Evolutionary conservation across 1,140 invertebrate genomes (phyloP).

Genomic region (Lordiphosa stackelbergi): DNA sequence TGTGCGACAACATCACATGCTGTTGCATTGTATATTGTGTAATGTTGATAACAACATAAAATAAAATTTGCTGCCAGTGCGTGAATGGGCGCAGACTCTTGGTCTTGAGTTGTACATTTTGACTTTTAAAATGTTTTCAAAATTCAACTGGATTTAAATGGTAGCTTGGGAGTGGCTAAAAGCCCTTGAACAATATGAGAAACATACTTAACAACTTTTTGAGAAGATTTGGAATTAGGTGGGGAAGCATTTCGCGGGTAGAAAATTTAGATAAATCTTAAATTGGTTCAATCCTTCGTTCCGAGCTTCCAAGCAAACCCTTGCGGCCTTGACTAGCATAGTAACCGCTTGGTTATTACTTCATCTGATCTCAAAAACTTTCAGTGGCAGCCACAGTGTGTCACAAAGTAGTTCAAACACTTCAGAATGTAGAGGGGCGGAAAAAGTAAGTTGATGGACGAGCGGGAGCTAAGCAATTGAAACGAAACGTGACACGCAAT

Average conservation of each 20-base stretch:
- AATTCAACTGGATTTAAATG: slow-evolving; percentile 35
- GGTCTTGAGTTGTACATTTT: slow-evolving; percentile 22
- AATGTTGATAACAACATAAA: slow-evolving; percentile 38
- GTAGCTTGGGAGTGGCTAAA: slow-evolving; percentile 24
- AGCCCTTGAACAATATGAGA: slow-evolving; percentile 1
- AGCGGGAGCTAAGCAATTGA: slow-evolving; percentile 8
- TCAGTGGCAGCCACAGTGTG: neutral
- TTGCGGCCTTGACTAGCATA: too few relatives aligned
- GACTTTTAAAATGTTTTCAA: slow-evolving; percentile 29
- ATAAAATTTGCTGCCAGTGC: slow-evolving; percentile 40
- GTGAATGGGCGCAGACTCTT: slow-evolving; percentile 6
- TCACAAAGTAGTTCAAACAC: slow-evolving; percentile 2
- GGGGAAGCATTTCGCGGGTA: too few relatives aligned
- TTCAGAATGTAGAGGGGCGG: neutral
- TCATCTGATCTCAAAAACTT: too few relatives aligned
- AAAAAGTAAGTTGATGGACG: neutral
- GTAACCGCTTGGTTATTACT: too few relatives aligned
- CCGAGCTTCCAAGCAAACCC: too few relatives aligned
- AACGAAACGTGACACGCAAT: slow-evolving; percentile 15
- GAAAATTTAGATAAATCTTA: too few relatives aligned
- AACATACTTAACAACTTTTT: too few relatives aligned
- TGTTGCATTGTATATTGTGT: slow-evolving; percentile 15
- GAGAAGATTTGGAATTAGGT: too few relatives aligned
- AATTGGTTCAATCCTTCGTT: too few relatives aligned
- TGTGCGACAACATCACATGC: slow-evolving; percentile 32